These are phyloP conservation scores for Craniophora ligustri DNA, from an alignment of 2,888 invertebrate genomes.

Conservation along the genomic window DNA sequence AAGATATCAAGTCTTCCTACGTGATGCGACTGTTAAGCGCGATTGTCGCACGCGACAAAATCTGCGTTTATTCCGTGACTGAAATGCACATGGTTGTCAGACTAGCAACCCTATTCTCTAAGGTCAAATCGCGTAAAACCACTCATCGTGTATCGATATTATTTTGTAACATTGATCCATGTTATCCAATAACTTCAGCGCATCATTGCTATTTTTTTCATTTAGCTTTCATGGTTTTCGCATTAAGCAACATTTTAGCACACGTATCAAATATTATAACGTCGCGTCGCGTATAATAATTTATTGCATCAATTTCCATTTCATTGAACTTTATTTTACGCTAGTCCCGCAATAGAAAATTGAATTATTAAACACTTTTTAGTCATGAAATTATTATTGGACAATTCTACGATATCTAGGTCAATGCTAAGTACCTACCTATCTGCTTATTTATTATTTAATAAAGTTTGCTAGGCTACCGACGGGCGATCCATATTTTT, in stretches of 20 bases:
- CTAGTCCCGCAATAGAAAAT: conserved; percentile 9
- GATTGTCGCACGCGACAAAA: conserved; percentile 54
- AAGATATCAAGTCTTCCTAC: conserved; percentile 70
- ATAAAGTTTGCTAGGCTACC: conserved; percentile 15
- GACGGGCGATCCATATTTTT: conserved; percentile 31
- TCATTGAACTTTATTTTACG: conserved; percentile 31
- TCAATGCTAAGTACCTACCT: conserved; percentile 12
- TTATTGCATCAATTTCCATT: conserved; percentile 39
- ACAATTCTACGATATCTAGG: conserved; percentile 20
- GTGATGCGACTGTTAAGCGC: conserved; percentile 60
- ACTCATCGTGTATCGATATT: conserved; percentile 25
- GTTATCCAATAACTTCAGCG: conserved; percentile 25
- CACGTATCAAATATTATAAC: conserved; percentile 25
- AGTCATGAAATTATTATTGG: conserved; percentile 23
- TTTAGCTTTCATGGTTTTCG: conserved; percentile 23
- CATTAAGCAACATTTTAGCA: conserved; percentile 26
- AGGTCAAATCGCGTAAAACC: conserved; percentile 43
- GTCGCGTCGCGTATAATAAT: conserved; percentile 15
- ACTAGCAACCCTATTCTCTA: conserved; percentile 43
- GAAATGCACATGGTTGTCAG: conserved; percentile 43
- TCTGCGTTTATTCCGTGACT: conserved; percentile 57
- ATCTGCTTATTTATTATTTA: not conserved
- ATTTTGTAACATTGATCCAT: conserved; percentile 25
- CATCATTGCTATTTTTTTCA: conserved; percentile 26
- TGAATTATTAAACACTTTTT: conserved; percentile 33